These are phyloP conservation scores for Picus viridis DNA, from an alignment of 2,797 vertebrate genomes.

Conservation along the genomic window DNA sequence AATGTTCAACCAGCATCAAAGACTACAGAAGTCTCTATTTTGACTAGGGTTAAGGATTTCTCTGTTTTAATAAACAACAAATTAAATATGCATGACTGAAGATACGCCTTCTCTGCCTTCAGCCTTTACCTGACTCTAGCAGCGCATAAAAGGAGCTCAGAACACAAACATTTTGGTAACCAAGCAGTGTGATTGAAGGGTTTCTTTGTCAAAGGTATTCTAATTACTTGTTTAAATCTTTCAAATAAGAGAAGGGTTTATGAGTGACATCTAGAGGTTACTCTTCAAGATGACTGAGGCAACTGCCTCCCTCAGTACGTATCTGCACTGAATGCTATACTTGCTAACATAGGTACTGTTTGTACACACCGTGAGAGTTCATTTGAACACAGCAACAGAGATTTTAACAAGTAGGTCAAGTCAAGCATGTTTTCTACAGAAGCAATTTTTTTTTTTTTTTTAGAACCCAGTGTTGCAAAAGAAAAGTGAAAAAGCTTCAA, in stretches of 20 bases:
- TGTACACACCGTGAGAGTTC: background rate
- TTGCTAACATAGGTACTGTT: background rate
- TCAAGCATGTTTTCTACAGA: background rate
- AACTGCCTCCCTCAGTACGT: background rate
- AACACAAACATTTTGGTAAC: background rate
- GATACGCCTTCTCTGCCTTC: background rate
- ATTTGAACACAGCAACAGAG: background rate
- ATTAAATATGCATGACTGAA: background rate
- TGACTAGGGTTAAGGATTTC: background rate
- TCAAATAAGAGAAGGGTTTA: constrained; percentile 42
- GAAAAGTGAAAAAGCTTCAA: background rate
- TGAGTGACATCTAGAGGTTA: constrained; percentile 73
- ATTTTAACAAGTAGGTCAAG: background rate
- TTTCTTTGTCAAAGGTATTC: constrained; percentile 8
- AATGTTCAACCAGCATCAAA: background rate
- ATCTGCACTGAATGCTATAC: background rate
- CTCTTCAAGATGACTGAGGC: constrained; percentile 26
- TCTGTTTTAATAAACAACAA: background rate
- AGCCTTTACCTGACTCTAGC: background rate
- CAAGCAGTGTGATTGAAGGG: background rate
- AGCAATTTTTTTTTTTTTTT: background rate
- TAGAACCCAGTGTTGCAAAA: background rate
- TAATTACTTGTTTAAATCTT: background rate
- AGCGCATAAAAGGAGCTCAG: background rate
- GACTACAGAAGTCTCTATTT: background rate